These are phyloP conservation scores for Holothuria scabra DNA, from an alignment of 53 echinoderm and acorn worm genomes.

Conservation along the genomic window DNA sequence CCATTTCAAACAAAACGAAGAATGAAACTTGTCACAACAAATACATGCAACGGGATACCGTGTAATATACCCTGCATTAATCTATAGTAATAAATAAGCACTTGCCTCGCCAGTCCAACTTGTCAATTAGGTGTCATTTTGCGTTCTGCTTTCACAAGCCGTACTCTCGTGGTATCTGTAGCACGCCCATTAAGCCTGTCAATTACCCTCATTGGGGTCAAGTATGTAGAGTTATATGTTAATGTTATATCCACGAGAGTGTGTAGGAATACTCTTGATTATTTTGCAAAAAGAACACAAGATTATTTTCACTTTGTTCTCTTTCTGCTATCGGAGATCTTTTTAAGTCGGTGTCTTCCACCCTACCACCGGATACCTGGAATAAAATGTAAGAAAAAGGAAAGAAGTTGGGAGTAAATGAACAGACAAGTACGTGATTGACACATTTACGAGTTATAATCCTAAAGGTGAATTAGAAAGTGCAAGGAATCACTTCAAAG, in stretches of 20 bases:
- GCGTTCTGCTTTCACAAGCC: conserved; percentile 34
- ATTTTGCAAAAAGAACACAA: conserved; percentile 30
- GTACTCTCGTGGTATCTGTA: conserved; percentile 7
- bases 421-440: conserved; percentile 20
- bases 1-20: no score
- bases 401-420: no score
- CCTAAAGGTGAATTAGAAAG: no score
- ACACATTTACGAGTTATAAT: conserved; percentile 9
- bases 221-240: conserved; percentile 1
- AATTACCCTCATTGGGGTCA: conserved; percentile 39
- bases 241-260: neutral
- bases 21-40: no score
- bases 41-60: no score
- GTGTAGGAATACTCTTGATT: neutral
- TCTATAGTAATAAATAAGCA: conserved; percentile 40
- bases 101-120: neutral
- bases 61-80: neutral
- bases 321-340: no score
- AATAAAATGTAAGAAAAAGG: no score
- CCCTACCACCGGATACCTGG: no score
- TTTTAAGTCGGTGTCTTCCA: no score
- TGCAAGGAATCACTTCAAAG: no score
- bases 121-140: conserved; percentile 36
- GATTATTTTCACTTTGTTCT: conserved; percentile 29
- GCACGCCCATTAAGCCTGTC: conserved; percentile 30